Base-by-base conservation (phyloP, 30 jellyfish, hydroid and myxozoan genomes). In the Pseudorhiza aurosa region DNA sequence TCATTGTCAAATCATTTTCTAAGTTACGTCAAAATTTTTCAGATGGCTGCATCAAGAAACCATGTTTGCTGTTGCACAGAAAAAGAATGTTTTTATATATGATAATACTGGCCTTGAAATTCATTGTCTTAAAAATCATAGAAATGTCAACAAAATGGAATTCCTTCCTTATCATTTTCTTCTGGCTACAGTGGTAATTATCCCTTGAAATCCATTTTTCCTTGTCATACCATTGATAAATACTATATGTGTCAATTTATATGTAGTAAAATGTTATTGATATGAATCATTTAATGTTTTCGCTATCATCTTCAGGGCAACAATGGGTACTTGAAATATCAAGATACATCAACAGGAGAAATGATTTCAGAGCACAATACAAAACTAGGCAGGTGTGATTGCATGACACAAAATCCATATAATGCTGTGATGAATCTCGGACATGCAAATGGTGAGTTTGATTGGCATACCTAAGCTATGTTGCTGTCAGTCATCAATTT, bases 41-140 rank as follows among this genome's bases (percentile, higher is more conserved):
- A 95, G 99, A 58, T 95, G 99, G 99, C 73, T 95, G 44, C 99
- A 95, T 75, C 97, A 95, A 57, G 99, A 95, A 44, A 84, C 97
- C n/a, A 47, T 83, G 80, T 88, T 95, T 88, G 99, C 99, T 29
- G 99, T 87, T 18, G 99, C 99, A 35, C 99, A 95, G 69, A 95
- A 95, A 53, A 88, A 75, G 58, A 76, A 95, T 50, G 99, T 95
- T 30, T 80, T 44, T 51, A 90, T 95, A 0, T 95, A 95, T 77
- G 99, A 95, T 57, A 85, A 77, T 51, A 89, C 82, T 0, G 99
- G 99, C 8, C 32, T 87, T 29, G 99, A 95, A 85, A 77, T 95
- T n/a, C 97, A 88, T 59, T 59, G 96, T 39, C 42, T 95, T 58
- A 95, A 89, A 74, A 64, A 81, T 39, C 99, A 88, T 65, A 85